Base-by-base conservation (phyloP, 1,140 invertebrate species). In the Hirudo medicinalis region DNA sequence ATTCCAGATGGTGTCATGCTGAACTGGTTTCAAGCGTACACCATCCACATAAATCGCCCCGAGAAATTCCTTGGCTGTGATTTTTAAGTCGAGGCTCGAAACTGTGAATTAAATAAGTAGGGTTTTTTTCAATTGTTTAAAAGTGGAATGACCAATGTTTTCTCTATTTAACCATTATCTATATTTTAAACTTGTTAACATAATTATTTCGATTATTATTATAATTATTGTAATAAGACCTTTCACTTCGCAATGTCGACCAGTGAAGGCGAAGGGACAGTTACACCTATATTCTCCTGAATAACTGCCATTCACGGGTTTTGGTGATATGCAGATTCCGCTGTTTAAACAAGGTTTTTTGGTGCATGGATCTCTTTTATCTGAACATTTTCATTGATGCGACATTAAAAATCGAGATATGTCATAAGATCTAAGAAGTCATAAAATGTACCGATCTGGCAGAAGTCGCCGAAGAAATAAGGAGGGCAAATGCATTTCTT, bases 81-180 rank as follows among this genome's bases (percentile, higher is more conserved):
- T 60, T 60, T 60, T 60, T 27, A 60, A 60, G 27, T 60, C 55
- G 5, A 60, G 27, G 15, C 55, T 60, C n/a, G 55, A 27, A n/a
- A 60, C 55, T 60, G 55, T n/a, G n/a, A n/a, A n/a, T n/a, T n/a
- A n/a, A n/a, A n/a, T n/a, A n/a, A n/a, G n/a, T n/a, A n/a, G n/a
- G n/a, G n/a, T n/a, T n/a, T n/a, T n/a, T n/a, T n/a, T n/a, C n/a
- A n/a, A n/a, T n/a, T n/a, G n/a, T n/a, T n/a, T n/a, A n/a, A n/a
- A n/a, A n/a, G n/a, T n/a, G n/a, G n/a, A n/a, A n/a, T n/a, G n/a
- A n/a, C n/a, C n/a, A n/a, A n/a, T n/a, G n/a, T n/a, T n/a, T n/a
- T n/a, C n/a, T n/a, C n/a, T n/a, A n/a, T n/a, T n/a, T n/a, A n/a
- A n/a, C n/a, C n/a, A n/a, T n/a, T n/a, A n/a, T n/a, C n/a, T n/a